A percentile compares a stretch with the other conserved stretches of the same genome.
Conservation (phyloP, 1,140 invertebrate species). For the Popillia japonica region DNA sequence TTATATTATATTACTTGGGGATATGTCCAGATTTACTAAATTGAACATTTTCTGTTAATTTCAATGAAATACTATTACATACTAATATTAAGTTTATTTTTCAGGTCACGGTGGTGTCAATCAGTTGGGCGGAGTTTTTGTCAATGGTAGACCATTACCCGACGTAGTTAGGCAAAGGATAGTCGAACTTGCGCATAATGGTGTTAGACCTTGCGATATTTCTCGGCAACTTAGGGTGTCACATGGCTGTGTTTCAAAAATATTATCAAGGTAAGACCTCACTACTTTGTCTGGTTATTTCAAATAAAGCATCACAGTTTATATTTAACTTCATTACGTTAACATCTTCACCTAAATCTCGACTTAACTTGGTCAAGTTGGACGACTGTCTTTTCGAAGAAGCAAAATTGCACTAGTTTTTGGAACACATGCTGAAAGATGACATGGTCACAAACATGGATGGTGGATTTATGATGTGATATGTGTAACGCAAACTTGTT, state of each 20-base stretch:
- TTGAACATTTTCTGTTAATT: not conserved
- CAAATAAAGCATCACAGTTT: too few species aligned
- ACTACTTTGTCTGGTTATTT: too few species aligned
- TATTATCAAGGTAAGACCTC: conserved; percentile 84
- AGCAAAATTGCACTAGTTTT: too few species aligned
- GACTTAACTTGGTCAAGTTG: too few species aligned
- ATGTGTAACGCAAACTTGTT: too few species aligned
- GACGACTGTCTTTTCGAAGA: too few species aligned
- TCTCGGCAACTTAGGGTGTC: conserved; percentile 89
- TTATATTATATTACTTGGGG: not conserved
- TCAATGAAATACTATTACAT: not conserved
- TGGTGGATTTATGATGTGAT: too few species aligned
- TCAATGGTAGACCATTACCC: conserved; percentile 93
- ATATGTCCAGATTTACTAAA: too few species aligned
- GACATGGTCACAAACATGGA: too few species aligned
- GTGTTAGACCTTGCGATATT: conserved; percentile 94
- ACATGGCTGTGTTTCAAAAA: conserved; percentile 94
- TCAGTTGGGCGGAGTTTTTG: conserved; percentile 95
- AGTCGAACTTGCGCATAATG: conserved; percentile 95
- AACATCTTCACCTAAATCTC: too few species aligned
- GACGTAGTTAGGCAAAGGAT: conserved; percentile 94
- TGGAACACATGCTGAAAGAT: too few species aligned
- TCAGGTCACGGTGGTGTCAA: conserved; percentile 95
- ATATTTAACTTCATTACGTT: too few species aligned
- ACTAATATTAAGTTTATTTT: conserved; percentile 43